A percentile compares a stretch with the other conserved stretches of the same genome.
phyloP scores from a whole-genome alignment of 2,797 vertebrate species.

The Dermochelys coriacea region DNA sequence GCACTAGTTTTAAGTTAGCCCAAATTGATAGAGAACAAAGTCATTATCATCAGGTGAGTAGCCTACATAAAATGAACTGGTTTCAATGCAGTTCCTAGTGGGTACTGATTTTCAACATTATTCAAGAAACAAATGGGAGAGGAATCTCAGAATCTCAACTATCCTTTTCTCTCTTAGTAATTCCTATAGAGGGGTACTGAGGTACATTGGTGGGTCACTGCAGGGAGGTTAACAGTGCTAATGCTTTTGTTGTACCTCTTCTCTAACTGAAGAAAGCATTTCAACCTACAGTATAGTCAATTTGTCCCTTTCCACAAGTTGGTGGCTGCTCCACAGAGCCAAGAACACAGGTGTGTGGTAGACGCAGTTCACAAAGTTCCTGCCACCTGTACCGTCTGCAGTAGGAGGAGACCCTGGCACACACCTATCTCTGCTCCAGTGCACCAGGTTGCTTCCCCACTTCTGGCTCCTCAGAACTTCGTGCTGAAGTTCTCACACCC shows the following conservation, averaged over 20 bases:
- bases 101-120: not conserved
- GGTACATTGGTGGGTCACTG: not conserved
- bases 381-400: not conserved
- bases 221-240: not conserved
- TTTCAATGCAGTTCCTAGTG: slow-evolving; percentile 32
- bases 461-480: not conserved
- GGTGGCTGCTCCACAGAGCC: not conserved
- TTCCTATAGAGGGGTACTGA: accelerated
- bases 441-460: not conserved
- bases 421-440: not conserved
- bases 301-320: not conserved
- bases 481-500: not conserved
- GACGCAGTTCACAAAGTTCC: not conserved
- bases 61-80: not conserved
- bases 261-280: not conserved
- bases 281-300: not conserved
- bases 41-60: not conserved
- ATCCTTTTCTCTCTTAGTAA: not conserved
- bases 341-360: not conserved
- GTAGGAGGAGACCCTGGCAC: not conserved
- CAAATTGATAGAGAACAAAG: not conserved
- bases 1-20: not conserved
- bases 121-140: not conserved
- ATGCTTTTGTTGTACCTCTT: not conserved
- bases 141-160: not conserved